phyloP scores from a whole-genome alignment of 2,888 invertebrate genomes.

The Hirtodrosophila confusa region DNA sequence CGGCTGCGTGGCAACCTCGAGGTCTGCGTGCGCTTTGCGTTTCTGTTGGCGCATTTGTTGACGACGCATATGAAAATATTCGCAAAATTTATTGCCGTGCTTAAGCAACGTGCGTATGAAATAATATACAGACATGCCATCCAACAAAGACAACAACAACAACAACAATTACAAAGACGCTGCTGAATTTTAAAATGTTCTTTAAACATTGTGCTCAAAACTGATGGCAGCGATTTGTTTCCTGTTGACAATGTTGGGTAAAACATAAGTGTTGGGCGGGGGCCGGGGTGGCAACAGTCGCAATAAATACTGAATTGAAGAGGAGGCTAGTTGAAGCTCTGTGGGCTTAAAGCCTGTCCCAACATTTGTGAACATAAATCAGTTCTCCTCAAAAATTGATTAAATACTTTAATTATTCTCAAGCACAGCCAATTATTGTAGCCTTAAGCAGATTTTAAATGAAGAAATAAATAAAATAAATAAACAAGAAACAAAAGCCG shows the following conservation, averaged over 20 bases:
- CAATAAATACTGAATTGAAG: slow-evolving; percentile 20
- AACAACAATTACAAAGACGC: slow-evolving; percentile 16
- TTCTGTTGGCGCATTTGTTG: slow-evolving; percentile 56
- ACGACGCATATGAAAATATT: slow-evolving; percentile 74
- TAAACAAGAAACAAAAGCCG: no score
- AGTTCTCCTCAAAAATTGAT: no score
- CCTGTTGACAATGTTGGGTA: slow-evolving; percentile 43
- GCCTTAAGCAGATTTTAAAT: no score
- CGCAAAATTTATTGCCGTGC: slow-evolving; percentile 72
- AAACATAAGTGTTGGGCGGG: not conserved
- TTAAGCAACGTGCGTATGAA: slow-evolving; percentile 76
- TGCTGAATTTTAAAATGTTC: slow-evolving; percentile 76
- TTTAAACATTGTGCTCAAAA: slow-evolving; percentile 71
- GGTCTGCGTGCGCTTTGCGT: slow-evolving; percentile 41
- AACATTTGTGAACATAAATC: no score
- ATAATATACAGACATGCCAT: slow-evolving; percentile 68
- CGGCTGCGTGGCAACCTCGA: slow-evolving; percentile 16
- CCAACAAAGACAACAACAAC: slow-evolving; percentile 26
- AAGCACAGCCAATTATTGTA: no score
- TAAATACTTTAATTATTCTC: no score
- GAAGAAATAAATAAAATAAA: no score
- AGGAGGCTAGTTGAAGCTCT: slow-evolving; percentile 25
- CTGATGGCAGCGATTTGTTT: slow-evolving; percentile 76
- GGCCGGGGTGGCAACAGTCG: not conserved
- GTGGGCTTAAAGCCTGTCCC: slow-evolving; percentile 16